Percentiles rank a stretch among this genome's conserved stretches.
Evolutionary conservation across 2,797 vertebrate species (phyloP).

Genomic region (Coilia nasus): DNA sequence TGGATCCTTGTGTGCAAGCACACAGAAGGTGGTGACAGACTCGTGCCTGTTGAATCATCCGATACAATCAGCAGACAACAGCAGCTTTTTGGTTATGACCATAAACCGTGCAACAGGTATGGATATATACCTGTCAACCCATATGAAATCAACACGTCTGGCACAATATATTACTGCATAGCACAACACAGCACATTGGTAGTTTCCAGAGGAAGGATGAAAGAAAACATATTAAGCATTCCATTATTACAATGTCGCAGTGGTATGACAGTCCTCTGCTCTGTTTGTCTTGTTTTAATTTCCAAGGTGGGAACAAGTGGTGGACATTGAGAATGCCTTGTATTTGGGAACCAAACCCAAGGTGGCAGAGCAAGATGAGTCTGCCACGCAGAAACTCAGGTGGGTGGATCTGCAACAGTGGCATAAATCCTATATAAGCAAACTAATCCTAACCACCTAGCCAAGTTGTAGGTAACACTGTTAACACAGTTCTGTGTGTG

Average conservation of each 20-base stretch:
- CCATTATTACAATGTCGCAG: neutral
- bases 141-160: too few relatives aligned
- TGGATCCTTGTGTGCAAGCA: constrained; percentile 95
- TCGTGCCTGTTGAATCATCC: constrained; percentile 89
- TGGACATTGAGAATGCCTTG: constrained; percentile 87
- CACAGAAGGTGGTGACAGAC: constrained; percentile 89
- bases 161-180: too few relatives aligned
- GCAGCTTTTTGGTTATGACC: constrained; percentile 94
- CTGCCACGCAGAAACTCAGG: constrained; percentile 89
- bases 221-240: neutral
- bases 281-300: neutral
- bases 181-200: neutral
- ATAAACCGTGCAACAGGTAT: constrained; percentile 86
- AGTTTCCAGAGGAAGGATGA: neutral
- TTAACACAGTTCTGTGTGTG: neutral
- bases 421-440: neutral
- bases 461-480: neutral
- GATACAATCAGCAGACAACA: constrained; percentile 88
- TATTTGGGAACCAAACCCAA: constrained; percentile 85
- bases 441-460: neutral
- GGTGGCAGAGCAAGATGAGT: constrained; percentile 80
- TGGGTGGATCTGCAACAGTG: constrained; percentile 59
- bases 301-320: constrained; percentile 92
- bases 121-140: neutral
- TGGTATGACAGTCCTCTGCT: neutral